Conservation (phyloP, 2,113 vertebrate species). For the Ageneiosus marmoratus region DNA sequence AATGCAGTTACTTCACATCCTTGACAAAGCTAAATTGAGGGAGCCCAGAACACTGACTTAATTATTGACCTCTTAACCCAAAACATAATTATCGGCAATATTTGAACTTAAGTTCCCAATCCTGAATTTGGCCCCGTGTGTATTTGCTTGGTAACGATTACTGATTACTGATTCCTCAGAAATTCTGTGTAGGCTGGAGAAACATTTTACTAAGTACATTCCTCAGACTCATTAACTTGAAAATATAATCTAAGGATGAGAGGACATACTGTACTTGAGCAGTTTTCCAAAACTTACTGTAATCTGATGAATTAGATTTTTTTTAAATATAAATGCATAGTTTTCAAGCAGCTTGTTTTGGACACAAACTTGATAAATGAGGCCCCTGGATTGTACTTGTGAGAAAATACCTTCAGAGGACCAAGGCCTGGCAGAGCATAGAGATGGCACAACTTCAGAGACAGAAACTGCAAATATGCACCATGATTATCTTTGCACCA, state of each 20-base stretch:
- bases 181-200: not conserved
- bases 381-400: constrained; percentile 23
- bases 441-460: constrained; percentile 42
- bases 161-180: not conserved
- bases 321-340: not conserved
- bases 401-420: constrained; percentile 30
- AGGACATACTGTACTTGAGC: not conserved
- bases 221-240: too few relatives aligned
- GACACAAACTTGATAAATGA: constrained; percentile 20
- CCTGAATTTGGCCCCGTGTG: not conserved
- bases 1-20: not conserved
- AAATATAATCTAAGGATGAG: not conserved
- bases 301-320: not conserved
- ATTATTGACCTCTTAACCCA: too few relatives aligned
- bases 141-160: not conserved
- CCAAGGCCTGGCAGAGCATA: constrained; percentile 22
- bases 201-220: not conserved
- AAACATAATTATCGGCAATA: not conserved
- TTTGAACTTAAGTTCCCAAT: not conserved
- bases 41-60: not conserved
- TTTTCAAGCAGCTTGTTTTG: constrained; percentile 1
- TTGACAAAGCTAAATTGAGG: not conserved
- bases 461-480: constrained; percentile 22
- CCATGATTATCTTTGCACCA: constrained; percentile 36
- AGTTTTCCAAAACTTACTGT: not conserved